Evolutionary conservation across 2,888 invertebrate genomes (phyloP).

Genomic region (Caenorhabditis sp.): DNA sequence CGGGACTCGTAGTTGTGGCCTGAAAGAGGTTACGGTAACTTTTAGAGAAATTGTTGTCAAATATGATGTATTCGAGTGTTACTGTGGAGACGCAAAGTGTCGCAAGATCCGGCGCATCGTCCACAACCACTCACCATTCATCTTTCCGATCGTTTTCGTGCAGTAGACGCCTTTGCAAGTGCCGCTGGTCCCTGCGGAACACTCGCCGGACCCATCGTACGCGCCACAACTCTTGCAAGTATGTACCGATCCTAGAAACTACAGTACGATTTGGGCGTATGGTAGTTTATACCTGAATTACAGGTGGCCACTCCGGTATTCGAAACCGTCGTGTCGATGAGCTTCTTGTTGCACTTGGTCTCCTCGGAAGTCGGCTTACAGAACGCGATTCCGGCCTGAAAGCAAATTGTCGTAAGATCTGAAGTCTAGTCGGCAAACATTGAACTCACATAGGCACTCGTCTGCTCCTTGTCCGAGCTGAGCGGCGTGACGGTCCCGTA

Average conservation of each 20-base stretch:
- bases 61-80: not conserved
- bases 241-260: constrained; percentile 3
- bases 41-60: not conserved
- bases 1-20: constrained; percentile 36
- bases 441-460: constrained; percentile 11
- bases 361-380: not conserved
- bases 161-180: constrained; percentile 47
- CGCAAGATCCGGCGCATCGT: too few species aligned
- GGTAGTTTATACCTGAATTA: not conserved
- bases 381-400: constrained; percentile 12
- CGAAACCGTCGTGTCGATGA: not conserved
- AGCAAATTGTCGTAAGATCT: not conserved
- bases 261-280: not conserved
- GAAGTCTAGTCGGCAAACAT: not conserved
- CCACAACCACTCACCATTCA: constrained; percentile 20
- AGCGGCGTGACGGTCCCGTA: not conserved
- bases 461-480: not conserved
- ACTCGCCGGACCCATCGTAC: constrained; percentile 37
- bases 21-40: constrained; percentile 3
- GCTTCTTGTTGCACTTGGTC: not conserved
- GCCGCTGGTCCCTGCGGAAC: constrained; percentile 13
- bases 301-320: not conserved
- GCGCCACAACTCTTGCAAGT: constrained; percentile 40
- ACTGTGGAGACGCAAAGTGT: too few species aligned
- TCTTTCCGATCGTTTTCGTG: constrained; percentile 32